Conservation (phyloP, 2,888 invertebrate species). For the Tetragonula carbonaria region DNA sequence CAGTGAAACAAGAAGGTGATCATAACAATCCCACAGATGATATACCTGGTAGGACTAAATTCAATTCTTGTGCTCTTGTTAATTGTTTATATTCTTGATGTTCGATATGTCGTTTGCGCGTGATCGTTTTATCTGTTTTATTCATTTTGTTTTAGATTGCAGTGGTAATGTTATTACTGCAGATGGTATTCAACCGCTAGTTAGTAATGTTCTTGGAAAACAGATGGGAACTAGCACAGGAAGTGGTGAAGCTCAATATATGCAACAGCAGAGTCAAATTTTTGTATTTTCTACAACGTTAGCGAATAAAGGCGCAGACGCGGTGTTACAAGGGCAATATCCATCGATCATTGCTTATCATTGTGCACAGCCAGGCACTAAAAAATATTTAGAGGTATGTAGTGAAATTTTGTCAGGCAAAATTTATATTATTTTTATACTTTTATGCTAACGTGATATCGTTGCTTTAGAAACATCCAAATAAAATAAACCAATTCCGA, state of each 20-base stretch:
- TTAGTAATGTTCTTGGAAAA: constrained; percentile 91
- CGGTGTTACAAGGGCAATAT: constrained; percentile 94
- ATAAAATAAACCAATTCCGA: constrained; percentile 94
- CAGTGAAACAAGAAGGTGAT: constrained; percentile 80
- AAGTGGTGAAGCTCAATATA: constrained; percentile 93
- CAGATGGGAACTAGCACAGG: constrained; percentile 89
- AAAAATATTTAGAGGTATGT: constrained; percentile 94
- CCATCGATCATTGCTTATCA: constrained; percentile 97
- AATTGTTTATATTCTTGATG: constrained; percentile 10
- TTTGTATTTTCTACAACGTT: constrained; percentile 98
- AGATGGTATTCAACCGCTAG: constrained; percentile 90
- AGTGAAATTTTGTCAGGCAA: background rate
- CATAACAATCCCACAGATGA: constrained; percentile 78
- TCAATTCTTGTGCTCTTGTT: constrained; percentile 4
- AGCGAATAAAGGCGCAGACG: constrained; percentile 97
- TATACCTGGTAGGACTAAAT: constrained; percentile 70
- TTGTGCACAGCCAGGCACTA: constrained; percentile 97
- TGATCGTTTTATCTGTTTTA: background rate
- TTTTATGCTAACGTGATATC: constrained; percentile 3
- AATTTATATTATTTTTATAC: background rate
- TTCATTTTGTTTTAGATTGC: constrained; percentile 70
- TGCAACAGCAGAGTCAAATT: constrained; percentile 99
- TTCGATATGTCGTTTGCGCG: background rate
- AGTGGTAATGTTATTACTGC: constrained; percentile 83
- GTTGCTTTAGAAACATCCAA: constrained; percentile 92